Evolutionary conservation across 2,113 vertebrate species (phyloP), one percentile per base, ranked within the genome.

Genomic region (Limanda limanda): DNA sequence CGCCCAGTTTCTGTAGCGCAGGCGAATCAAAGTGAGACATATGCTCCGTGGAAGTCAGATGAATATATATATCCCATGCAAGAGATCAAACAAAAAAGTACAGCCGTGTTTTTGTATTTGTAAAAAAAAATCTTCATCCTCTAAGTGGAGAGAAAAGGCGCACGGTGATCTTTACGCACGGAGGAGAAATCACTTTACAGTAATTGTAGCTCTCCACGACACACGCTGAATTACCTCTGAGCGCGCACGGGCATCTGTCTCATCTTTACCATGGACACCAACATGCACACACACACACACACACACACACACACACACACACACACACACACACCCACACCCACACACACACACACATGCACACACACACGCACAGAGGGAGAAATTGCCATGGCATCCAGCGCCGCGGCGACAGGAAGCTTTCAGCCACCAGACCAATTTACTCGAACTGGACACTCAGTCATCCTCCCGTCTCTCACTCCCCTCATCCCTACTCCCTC

Each of bases 251-350:
- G 68, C 79, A 88, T 91, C 86, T 40, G 76, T 88, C 88, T 85
- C 89, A 86, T 86, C 78, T 92, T 93, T 92, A 85, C 94, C 93
- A 94, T 93, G 92, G 92, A 91, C 92, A 94, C 92, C 86, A 92
- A 90, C 91, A 89, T 73, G 74, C 91, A 91, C 79, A 67, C 78
- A 76, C 86, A 21, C 31, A 61, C 20, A 61, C 18, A 37, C 59
- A 37, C 31, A 25, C 25, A 25, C 25, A 25, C 2, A 25, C 25
- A 5, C 18, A 61, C 27, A n/a, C 18, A 18, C 45, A 72, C 12
- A 42, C 31, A 25, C 25, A 25, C 25, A 25, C 2, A 25, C 25
- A 91, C 92, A 94, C 92, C 86, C 91, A 90, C 91, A 89, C 91
- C 91, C 79, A 67, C 78, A 76, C 86, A 21, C 31, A 61, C 20